A percentile compares a stretch with the other conserved stretches of the same genome.
phyloP scores from a whole-genome alignment of 2,113 vertebrate species.

The Calcarius ornatus region DNA sequence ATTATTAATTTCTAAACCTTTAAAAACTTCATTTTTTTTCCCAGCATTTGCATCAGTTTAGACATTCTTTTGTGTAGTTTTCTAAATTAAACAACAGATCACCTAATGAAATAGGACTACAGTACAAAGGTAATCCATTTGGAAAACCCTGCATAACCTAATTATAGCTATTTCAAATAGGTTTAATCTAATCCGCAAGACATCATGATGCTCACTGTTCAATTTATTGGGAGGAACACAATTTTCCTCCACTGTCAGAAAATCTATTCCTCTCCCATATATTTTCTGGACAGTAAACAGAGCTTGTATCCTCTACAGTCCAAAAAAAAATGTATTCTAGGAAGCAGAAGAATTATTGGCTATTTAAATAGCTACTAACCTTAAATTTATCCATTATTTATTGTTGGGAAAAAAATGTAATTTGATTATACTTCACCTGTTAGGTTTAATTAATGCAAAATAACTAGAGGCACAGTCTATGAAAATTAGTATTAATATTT shows the following conservation, averaged over 20 bases:
- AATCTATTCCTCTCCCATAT: neutral
- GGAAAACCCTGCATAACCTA: neutral
- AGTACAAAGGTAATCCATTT: neutral
- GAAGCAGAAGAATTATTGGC: neutral
- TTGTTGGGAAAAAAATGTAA: neutral
- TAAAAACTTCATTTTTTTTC: neutral
- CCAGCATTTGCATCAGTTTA: neutral
- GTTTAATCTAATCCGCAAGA: neutral
- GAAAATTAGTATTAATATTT: neutral
- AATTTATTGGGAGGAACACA: neutral
- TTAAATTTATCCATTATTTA: neutral
- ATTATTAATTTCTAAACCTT: neutral
- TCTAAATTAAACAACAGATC: neutral
- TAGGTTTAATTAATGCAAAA: neutral
- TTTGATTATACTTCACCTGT: neutral
- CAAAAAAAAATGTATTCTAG: neutral
- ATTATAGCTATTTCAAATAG: slow-evolving; percentile 2
- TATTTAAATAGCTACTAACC: neutral
- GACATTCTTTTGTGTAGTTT: neutral
- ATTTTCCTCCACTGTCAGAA: neutral
- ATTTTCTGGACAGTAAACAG: slow-evolving; percentile 6
- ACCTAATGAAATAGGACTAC: neutral
- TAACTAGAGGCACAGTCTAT: neutral
- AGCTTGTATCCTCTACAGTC: neutral
- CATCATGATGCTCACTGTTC: neutral